Evolutionary conservation across 2,797 vertebrate species (phyloP).

Genomic region (Lutjanus campechanus): DNA sequence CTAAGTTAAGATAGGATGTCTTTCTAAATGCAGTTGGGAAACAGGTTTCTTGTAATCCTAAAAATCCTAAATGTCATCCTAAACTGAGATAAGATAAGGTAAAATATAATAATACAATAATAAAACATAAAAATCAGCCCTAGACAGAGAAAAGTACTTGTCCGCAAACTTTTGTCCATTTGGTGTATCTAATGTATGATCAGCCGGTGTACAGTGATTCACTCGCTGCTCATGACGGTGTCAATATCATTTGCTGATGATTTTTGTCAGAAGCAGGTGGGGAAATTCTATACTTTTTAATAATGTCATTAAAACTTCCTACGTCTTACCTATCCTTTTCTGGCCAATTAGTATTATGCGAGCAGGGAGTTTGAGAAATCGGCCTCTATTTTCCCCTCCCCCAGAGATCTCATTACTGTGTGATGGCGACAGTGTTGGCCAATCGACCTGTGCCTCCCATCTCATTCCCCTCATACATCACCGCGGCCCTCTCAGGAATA

Average conservation of each 20-base stretch:
- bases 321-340: conserved; percentile 49
- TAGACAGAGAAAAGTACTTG: not conserved
- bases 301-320: conserved; percentile 64
- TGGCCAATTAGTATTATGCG: conserved; percentile 74
- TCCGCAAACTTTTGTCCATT: not conserved
- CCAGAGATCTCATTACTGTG: conserved; percentile 81
- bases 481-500: conserved; percentile 59
- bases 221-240: not conserved
- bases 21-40: too few species aligned
- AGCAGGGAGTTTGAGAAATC: conserved; percentile 59
- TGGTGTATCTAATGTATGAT: conserved; percentile 15
- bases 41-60: too few species aligned
- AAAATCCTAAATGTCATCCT: too few species aligned
- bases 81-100: too few species aligned
- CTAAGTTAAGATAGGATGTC: too few species aligned
- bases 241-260: conserved; percentile 20
- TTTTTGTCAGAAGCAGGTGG: conserved; percentile 33
- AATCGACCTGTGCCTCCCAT: conserved; percentile 78
- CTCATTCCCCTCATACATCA: conserved; percentile 79
- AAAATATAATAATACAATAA: too few species aligned
- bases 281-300: conserved; percentile 50
- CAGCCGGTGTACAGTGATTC: not conserved
- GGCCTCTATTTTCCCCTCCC: conserved; percentile 53
- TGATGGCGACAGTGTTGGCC: conserved; percentile 76
- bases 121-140: not conserved